A percentile compares a stretch with the other conserved stretches of the same genome.
Conservation (phyloP, 2,888 invertebrate genomes). For the Lysandra coridon region DNA sequence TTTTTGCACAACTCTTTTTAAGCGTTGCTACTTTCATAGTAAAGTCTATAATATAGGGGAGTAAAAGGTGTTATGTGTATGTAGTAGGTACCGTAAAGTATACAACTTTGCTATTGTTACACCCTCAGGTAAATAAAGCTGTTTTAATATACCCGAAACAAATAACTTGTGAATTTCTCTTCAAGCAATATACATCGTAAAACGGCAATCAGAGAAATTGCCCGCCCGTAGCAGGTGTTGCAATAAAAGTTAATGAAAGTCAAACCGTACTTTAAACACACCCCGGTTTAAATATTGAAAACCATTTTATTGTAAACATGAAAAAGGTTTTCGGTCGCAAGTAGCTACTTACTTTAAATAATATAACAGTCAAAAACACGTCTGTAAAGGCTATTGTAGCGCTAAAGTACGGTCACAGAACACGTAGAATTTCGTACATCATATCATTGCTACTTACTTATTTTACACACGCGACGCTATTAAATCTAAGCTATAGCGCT, state of each 20-base stretch:
- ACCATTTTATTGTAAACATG: not conserved
- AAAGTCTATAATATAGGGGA: no score
- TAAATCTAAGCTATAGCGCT: no score
- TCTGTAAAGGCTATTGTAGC: no score
- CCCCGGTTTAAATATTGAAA: not conserved
- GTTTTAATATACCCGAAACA: not conserved
- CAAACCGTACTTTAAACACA: not conserved
- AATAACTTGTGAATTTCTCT: not conserved
- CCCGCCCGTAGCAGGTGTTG: not conserved
- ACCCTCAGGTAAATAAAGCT: not conserved
- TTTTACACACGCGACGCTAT: no score
- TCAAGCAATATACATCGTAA: not conserved
- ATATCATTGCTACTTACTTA: no score
- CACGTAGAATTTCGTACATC: no score
- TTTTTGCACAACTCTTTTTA: no score
- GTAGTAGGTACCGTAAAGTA: no score
- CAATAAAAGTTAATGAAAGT: constrained; percentile 16
- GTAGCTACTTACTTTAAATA: not conserved
- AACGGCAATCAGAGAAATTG: constrained; percentile 7
- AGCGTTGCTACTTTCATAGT: no score
- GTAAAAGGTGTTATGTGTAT: no score
- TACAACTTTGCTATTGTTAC: not conserved
- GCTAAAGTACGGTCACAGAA: no score
- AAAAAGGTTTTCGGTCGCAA: not conserved
- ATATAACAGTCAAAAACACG: no score